Percentiles rank a stretch among this genome's conserved stretches.
These are phyloP conservation scores for Scomberomorus guttatus DNA, from an alignment of 2,797 vertebrate species.

Conservation along the genomic window DNA sequence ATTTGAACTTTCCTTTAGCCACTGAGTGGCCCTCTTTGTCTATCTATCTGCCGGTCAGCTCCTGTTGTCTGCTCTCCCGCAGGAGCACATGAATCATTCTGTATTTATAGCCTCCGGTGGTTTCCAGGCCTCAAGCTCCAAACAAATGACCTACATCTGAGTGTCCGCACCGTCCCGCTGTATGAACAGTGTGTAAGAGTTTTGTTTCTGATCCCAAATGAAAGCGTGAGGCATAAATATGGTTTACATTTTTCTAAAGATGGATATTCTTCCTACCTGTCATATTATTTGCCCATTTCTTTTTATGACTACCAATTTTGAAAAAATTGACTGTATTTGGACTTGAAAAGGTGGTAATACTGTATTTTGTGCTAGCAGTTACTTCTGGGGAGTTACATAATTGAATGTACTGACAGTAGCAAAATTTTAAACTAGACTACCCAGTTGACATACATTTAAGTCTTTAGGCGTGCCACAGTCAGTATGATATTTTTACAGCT, in stretches of 20 bases:
- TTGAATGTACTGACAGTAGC: slow-evolving; percentile 28
- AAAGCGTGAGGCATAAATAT: slow-evolving; percentile 15
- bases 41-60: slow-evolving; percentile 43
- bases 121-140: slow-evolving; percentile 52
- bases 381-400: not conserved
- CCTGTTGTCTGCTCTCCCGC: slow-evolving; percentile 36
- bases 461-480: slow-evolving; percentile 20
- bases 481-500: slow-evolving; percentile 11
- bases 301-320: slow-evolving; percentile 2
- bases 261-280: not conserved
- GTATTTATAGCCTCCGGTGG: slow-evolving; percentile 67
- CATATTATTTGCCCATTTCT: slow-evolving; percentile 15
- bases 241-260: slow-evolving; percentile 47
- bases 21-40: slow-evolving; percentile 60
- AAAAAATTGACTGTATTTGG: slow-evolving; percentile 17
- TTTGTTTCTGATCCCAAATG: slow-evolving; percentile 15
- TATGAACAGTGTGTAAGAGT: slow-evolving; percentile 8
- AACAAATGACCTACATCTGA: slow-evolving; percentile 52
- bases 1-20: slow-evolving; percentile 55
- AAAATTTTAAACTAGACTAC: slow-evolving; percentile 28
- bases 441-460: not conserved
- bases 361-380: slow-evolving; percentile 13
- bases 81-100: slow-evolving; percentile 50
- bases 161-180: slow-evolving; percentile 25
- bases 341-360: slow-evolving; percentile 20